Evolutionary conservation across 2,888 invertebrate genomes (phyloP), one percentile per base, ranked within the genome.

Genomic region (Penaeus monodon): DNA sequence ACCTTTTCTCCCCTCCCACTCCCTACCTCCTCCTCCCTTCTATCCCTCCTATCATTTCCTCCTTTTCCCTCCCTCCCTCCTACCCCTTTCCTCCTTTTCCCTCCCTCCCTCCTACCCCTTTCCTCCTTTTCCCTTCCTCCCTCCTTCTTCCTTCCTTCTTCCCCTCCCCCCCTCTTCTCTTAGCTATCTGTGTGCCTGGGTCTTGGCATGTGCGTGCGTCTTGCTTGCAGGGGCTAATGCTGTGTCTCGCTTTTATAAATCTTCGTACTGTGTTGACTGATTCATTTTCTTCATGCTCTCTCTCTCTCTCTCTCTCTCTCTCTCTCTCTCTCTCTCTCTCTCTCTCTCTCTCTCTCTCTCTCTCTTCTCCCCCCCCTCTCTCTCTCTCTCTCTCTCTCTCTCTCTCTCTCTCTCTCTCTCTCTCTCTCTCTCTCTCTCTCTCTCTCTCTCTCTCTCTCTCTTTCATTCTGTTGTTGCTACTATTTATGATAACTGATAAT

Each of bases 271-370:
- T 17, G 57, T 17, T 17, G 57, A 57, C 10, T 14, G 57, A 57
- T 57, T 17, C 57, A 20, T 57, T 57, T 17, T 17, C 57, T 29
- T 29, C 38, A 29, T 73, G 20, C 17, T 73, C 38, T 73, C 29
- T 73, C 22, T 73, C 73, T 73, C 29, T 27, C 38, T 73, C 29
- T 73, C 73, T 10, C 17, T 73, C 73, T 73, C 73, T 73, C 29
- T 73, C 73, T 68, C 68, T 68, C 68, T 68, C n/a, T 68, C 68
- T 68, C 68, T 68, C 24, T 68, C 68, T 22, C n/a, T 22, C 2
- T 68, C 68, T 22, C 68, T n/a, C n/a, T 68, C 20, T 68, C 4
- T 68, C 22, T 68, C n/a, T 68, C 24, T 68, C 20, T 68, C 4
- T 68, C 20, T 57, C 57, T 57, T 10, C 10, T 10, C 10, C 10